Evolutionary conservation across 2,888 invertebrate genomes (phyloP), one percentile per base, ranked within the genome.

Genomic region (Pseudolycoriella hygida): DNA sequence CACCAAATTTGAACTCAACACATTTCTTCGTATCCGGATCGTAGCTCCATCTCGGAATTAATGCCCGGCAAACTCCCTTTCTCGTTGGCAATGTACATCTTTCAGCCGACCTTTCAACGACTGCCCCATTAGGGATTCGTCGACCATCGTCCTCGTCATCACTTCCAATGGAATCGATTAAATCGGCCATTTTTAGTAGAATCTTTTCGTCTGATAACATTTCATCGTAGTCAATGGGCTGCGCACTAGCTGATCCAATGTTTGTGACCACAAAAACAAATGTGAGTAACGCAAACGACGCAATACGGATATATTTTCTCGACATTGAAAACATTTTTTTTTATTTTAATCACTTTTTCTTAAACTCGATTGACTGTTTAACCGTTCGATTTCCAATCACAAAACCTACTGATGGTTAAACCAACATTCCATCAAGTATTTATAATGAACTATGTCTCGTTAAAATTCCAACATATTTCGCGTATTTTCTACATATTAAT

Each of bases 1-100:
- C 73, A 3, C 73, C 73, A 50, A 68, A 73, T 50, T 67, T 67
- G 55, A 73, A 73, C 51, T 68, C 66, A 5, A 61, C 54, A 48
- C 73, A 73, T 45, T 64, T 61, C 47, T 64, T 64, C 37, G 59
- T 57, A 42, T 56, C 54, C 2, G 67, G 61, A 56, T 71, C 67
- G 55, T 71, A 73, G 46, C 67, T 62, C 60, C 60, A 65, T 44
- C 66, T 57, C 1, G 64, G 62, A 40, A 65, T 64, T 2, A 66
- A 47, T 0, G 65, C 65, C 1, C 66, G 59, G 34, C 65, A 65
- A n/a, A 65, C 61, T 8, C 65, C 65, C 44, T 62, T 63, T 20
- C 63, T 56, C 12, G 49, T 45, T n/a, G 51, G 51, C 41, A 50
- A 34, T 18, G 40, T 32, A 39, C 51, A 52, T 20, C 47, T 39